Base-by-base conservation (phyloP, 2,797 vertebrate species). In the Acipenser oxyrinchus region DNA sequence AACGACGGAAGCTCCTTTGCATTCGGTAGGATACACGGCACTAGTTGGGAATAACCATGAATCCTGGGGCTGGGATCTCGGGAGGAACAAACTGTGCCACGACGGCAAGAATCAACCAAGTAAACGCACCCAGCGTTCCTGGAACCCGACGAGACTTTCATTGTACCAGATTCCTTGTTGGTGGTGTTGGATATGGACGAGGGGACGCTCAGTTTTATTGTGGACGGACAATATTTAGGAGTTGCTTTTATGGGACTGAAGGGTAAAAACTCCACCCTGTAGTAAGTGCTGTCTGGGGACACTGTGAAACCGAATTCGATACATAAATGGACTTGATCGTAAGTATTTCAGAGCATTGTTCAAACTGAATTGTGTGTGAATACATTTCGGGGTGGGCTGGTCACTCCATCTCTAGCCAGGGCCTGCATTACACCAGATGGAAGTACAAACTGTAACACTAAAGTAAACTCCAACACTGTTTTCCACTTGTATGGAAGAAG, bases 31-130 rank as follows among this genome's bases (percentile, higher is more conserved):
- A 10, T 99, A 99, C 85, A 95, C 95, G 0, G 94, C 95, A 0
- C 89, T 99, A 0, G 91, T 99, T 48, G 97, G 97, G 0, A 98
- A 93, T 74, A 98, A 95, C 76, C 86, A 86, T 0, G 96, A 99
- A 74, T 99, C 97, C 48, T 99, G 97, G 97, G 97, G 97, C 64
- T 99, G 97, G 97, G 97, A 99, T 86, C 87, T 99, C 51, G 97
- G 97, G 58, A 87, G 96, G 49, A 99, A 97, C 88, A 94, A 96
- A 73, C 92, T 99, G 48, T 95, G 96, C 84, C 94, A 98, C 0
- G 96, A 99, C 0, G 93, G 96, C 72, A 98, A 98, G 83, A 99
- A 99, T 78, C 93, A 93, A 75, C 92, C 96, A 0, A 93, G 95
- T 74, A 93, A 77, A 93, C 93, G 0, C 99, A 99, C 74, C 97